Evolutionary conservation across 1,140 invertebrate genomes (phyloP), one percentile per base, ranked within the genome.

Genomic region (Leptoteleia sp.): DNA sequence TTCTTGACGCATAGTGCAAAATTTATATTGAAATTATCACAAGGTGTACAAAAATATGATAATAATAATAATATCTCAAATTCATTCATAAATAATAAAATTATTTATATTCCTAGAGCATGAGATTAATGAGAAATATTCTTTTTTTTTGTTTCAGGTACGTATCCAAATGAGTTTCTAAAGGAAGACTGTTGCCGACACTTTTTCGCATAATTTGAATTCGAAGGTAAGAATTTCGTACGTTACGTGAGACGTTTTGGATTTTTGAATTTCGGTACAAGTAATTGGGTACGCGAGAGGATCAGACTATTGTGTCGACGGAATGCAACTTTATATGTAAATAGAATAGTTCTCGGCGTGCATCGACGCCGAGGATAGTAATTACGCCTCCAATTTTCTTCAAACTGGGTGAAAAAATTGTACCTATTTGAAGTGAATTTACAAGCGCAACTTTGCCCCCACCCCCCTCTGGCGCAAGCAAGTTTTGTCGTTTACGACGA

Each of bases 311-410:
- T 65, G 47, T 52, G 9, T 9, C 33, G 13, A 3, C 7, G 35
- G 47, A 65, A 52, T 65, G 29, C 13, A 68, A 68, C 50, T 68
- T 68, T 57, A 37, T 55, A 68, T 68, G 64, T 55, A 68, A 67
- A 68, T 68, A 47, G 64, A 31, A 47, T 55, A 65, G 50, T 47
- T 37, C 11, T 8, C 19, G 45, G 48, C 48, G 38, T 35, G 48
- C 48, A 43, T 43, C 47, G 45, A 27, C 25, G 16, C 35, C 11
- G 31, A 29, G 33, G 45, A 42, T 42, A 38, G 59, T 50, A 64
- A 64, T 64, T 64, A 64, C 45, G 25, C n/a, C 45, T 64, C 17
- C 22, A 64, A 42, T 50, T 64, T 40, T 31, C 19, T 12, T 5
- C 6, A 7, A 50, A 64, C 45, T 40, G n/a, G 33, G 43, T 25